phyloP scores from a whole-genome alignment of 2,113 vertebrate genomes.

The Myanophis thanlyinensis region DNA sequence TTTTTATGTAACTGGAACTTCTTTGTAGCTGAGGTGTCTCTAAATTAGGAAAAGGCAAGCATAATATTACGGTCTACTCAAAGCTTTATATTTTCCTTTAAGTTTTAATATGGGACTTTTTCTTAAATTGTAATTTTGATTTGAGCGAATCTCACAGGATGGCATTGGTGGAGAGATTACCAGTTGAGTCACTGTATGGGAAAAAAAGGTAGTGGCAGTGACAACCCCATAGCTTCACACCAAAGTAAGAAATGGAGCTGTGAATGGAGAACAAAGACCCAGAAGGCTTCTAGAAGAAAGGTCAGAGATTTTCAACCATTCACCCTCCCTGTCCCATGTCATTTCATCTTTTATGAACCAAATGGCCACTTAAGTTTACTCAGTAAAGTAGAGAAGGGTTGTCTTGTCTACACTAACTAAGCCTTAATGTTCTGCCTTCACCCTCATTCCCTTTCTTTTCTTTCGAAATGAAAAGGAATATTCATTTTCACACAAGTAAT shows the following conservation, averaged over 20 bases:
- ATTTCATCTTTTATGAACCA: not conserved
- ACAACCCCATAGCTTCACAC: not conserved
- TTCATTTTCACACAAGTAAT: not conserved
- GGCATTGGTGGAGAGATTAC: not conserved
- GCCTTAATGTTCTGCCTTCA: not conserved
- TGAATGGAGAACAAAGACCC: not conserved
- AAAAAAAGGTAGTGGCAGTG: not conserved
- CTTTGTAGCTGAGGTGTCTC: not conserved
- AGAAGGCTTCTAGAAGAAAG: not conserved
- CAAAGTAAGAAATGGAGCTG: not conserved
- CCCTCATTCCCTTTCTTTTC: not conserved
- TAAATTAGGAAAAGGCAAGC: not conserved
- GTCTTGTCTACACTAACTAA: not conserved
- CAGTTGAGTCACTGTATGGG: not conserved
- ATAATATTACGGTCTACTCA: not conserved
- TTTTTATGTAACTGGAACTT: not conserved
- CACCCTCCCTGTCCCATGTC: not conserved
- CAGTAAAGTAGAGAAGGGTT: not conserved
- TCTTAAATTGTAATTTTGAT: not conserved
- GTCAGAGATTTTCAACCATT: not conserved
- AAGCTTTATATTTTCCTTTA: not conserved
- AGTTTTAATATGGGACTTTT: not conserved
- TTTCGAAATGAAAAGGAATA: not conserved
- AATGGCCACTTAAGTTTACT: not conserved
- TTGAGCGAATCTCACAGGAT: not conserved